phyloP scores from a whole-genome alignment of 2,888 invertebrate genomes.

The Notocelia uddmanniana region DNA sequence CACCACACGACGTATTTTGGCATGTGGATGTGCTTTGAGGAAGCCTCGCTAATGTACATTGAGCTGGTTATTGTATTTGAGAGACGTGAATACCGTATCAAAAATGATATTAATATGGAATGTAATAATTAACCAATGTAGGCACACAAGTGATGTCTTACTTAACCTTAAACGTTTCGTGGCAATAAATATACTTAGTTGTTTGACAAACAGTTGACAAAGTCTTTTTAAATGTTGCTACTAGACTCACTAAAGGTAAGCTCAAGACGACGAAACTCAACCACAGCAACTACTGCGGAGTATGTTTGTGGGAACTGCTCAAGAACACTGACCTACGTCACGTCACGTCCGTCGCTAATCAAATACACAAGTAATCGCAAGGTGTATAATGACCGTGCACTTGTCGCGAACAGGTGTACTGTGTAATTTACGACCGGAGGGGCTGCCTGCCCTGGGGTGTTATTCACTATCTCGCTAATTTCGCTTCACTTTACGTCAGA shows the following conservation, averaged over 20 bases:
- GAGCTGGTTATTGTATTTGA: too few relatives aligned
- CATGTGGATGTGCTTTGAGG: too few relatives aligned
- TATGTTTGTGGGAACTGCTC: conserved; percentile 8
- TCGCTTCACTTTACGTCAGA: not conserved
- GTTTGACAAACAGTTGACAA: too few relatives aligned
- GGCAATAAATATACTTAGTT: too few relatives aligned
- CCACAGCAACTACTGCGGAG: not conserved
- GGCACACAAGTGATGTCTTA: too few relatives aligned
- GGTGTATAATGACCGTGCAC: conserved; percentile 14
- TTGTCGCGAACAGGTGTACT: conserved; percentile 28
- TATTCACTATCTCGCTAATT: not conserved
- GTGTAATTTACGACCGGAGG: conserved; percentile 4
- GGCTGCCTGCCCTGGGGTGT: not conserved
- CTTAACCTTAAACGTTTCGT: too few relatives aligned
- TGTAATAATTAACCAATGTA: too few relatives aligned
- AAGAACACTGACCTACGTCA: conserved; percentile 22
- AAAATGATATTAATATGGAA: too few relatives aligned
- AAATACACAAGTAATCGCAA: conserved; percentile 7
- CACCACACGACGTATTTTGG: too few relatives aligned
- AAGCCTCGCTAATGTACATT: too few relatives aligned
- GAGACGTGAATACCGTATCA: too few relatives aligned
- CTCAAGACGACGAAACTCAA: not conserved
- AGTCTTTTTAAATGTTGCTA: too few relatives aligned
- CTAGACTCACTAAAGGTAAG: not conserved
- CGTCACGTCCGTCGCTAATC: not conserved